Evolutionary conservation across 2,797 vertebrate genomes (phyloP).

Genomic region (Sebastes cheni): DNA sequence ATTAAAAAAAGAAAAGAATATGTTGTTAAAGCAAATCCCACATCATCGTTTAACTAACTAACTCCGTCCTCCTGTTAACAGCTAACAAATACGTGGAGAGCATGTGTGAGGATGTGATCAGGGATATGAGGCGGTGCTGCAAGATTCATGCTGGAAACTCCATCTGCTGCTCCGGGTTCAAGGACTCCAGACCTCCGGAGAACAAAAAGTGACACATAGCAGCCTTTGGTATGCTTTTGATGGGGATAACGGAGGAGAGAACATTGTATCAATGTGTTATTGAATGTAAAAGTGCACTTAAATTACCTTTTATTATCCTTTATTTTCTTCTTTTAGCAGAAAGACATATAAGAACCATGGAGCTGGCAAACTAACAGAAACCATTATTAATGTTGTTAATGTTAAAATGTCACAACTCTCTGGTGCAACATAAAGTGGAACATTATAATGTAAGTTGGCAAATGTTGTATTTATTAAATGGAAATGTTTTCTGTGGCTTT

Average conservation of each 20-base stretch:
- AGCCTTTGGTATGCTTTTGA: neutral
- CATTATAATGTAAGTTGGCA: neutral
- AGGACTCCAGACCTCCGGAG: conserved; percentile 38
- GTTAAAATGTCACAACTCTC: neutral
- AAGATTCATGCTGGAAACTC: conserved; percentile 42
- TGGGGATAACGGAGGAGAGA: neutral
- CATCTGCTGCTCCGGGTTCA: conserved; percentile 77
- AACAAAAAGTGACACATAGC: conserved; percentile 5
- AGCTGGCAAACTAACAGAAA: neutral
- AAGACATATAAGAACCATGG: neutral
- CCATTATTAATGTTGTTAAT: neutral
- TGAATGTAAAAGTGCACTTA: neutral
- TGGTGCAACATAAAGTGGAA: neutral
- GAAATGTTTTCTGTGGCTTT: neutral
- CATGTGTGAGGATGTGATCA: conserved; percentile 74
- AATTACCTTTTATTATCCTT: neutral
- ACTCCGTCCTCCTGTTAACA: conserved; percentile 21
- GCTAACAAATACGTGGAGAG: conserved; percentile 75
- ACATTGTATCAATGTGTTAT: conserved; percentile 2
- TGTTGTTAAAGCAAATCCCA: neutral
- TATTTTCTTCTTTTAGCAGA: neutral
- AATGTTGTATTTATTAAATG: neutral
- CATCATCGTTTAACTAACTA: neutral
- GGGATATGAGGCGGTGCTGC: conserved; percentile 75
- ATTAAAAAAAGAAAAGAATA: too few species aligned